These are phyloP conservation scores for Acridotheres tristis DNA, from an alignment of 2,797 vertebrate species.

Conservation along the genomic window DNA sequence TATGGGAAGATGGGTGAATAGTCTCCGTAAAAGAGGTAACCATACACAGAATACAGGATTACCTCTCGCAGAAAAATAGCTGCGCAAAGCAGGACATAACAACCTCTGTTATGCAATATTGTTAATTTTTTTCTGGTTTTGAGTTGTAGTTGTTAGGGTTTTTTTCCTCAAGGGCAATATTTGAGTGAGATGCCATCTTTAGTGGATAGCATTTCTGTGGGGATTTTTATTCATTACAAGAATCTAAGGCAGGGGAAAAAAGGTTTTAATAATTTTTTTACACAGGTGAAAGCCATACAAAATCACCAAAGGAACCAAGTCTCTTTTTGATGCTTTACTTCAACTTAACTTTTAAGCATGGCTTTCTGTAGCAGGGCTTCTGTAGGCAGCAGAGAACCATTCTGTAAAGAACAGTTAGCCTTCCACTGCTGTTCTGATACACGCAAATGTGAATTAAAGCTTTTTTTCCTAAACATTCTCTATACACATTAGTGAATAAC, in stretches of 20 bases:
- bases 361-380: neutral
- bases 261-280: neutral
- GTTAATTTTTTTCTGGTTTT: neutral
- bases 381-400: neutral
- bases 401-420: neutral
- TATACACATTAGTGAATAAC: neutral
- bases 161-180: neutral
- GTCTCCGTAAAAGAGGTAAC: neutral
- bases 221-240: neutral
- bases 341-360: neutral
- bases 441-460: neutral
- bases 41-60: neutral
- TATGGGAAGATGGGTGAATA: neutral
- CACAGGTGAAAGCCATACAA: neutral
- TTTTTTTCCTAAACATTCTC: neutral
- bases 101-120: neutral
- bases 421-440: neutral
- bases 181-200: neutral
- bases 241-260: neutral
- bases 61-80: neutral
- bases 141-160: accelerated
- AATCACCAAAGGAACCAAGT: neutral
- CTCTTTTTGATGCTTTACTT: neutral
- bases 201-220: neutral
- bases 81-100: neutral